A percentile compares a stretch with the other conserved stretches of the same genome.
phyloP scores from a whole-genome alignment of 2,888 invertebrate genomes.

The Axea sp. region DNA sequence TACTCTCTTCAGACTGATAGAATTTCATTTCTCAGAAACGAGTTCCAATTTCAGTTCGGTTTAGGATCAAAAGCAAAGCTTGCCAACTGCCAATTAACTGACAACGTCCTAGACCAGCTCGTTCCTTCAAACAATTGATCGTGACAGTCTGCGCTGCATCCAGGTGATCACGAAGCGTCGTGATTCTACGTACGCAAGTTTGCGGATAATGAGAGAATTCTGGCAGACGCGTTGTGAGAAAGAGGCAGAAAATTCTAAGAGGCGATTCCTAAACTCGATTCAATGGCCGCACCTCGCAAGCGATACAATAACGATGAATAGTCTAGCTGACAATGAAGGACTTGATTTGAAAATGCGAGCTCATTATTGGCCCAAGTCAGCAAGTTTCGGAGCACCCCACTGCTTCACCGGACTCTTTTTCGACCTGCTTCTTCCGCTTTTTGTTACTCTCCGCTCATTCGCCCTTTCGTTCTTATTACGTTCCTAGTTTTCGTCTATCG shows the following conservation, averaged over 20 bases:
- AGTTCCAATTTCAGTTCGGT: too few relatives aligned
- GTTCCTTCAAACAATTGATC: conserved; percentile 12
- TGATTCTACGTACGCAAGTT: conserved; percentile 3
- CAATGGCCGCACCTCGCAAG: conserved; percentile 10
- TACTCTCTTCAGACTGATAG: too few relatives aligned
- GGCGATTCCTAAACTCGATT: conserved; percentile 44
- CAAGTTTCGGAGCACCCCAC: conserved; percentile 29
- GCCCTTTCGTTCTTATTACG: conserved; percentile 4
- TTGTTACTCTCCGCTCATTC: conserved; percentile 11
- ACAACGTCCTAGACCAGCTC: conserved; percentile 1
- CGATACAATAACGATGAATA: conserved; percentile 69
- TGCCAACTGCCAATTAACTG: conserved; percentile 13
- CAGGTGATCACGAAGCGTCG: conserved; percentile 23
- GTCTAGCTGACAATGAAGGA: conserved; percentile 71
- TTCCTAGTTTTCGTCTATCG: conserved; percentile 12
- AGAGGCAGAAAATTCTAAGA: conserved; percentile 16
- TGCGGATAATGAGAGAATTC: conserved; percentile 33
- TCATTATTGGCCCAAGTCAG: conserved; percentile 70
- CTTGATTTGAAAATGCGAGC: conserved; percentile 74
- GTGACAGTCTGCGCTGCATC: conserved; percentile 6
- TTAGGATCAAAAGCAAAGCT: too few relatives aligned
- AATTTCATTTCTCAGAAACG: too few relatives aligned
- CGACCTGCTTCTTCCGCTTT: conserved; percentile 52
- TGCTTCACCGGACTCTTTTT: conserved; percentile 24
- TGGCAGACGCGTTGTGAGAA: conserved; percentile 22